Base-by-base conservation (phyloP, 2,797 vertebrate species). In the Decapterus maruadsi region DNA sequence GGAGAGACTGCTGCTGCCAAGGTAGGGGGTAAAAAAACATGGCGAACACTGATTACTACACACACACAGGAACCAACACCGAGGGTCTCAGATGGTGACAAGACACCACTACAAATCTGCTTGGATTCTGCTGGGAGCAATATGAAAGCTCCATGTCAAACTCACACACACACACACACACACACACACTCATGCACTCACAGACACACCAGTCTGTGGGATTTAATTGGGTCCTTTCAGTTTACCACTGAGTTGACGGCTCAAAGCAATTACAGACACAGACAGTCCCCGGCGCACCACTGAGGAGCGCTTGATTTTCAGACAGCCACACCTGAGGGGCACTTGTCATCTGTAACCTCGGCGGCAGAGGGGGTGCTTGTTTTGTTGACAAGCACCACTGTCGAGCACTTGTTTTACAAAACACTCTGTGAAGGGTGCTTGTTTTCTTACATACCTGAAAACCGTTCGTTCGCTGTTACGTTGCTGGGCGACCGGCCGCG, bases 221-320 rank as follows among this genome's bases (percentile, higher is more conserved):
- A 88, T 94, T 94, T 94, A 94, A 95, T 94, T 93, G 93, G 92
- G 86, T 92, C 86, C 86, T 93, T 89, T 88, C 88, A 87, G 87
- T 90, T 93, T 85, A 86, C 89, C 82, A 75, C 92, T 89, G 93
- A 91, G 94, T 83, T 87, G 91, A 93, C 91, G 82, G 89, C 92
- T 89, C 92, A 92, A 88, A 92, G 93, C 93, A 95, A 93, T 95
- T 95, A 94, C 87, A 91, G 78, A 89, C 84, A 89, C 89, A 90
- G 90, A 89, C 86, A 75, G 87, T 72, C 61, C 48, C 71, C 58
- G 50, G 74, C 86, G 56, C 20, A 22, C 85, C 72, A 57, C 90
- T 45, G 87, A 91, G 90, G 75, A 87, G 84, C 70, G 82, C 83
- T 85, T 88, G 82, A 90, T 91, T 93, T 86, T 75, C 84, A 83